Base-by-base conservation (phyloP, 30 jellyfish, hydroid and myxozoan species). In the Turritopsis rubra region DNA sequence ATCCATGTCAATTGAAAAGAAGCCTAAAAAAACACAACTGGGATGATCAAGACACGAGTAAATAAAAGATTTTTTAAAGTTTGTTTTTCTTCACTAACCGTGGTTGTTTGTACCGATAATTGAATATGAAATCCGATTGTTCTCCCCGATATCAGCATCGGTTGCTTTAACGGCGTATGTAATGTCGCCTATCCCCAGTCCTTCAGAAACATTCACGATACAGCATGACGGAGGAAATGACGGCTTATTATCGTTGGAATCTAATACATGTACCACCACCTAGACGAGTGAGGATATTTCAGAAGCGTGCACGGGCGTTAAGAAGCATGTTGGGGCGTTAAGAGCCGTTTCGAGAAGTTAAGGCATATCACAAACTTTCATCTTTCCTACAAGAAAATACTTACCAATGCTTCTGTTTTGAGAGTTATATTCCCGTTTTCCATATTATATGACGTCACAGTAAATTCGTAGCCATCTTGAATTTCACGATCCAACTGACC, bases 401-500 rank as follows among this genome's bases (percentile, higher is more conserved):
- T 3, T 41, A 41, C 60, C 60, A 13, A 41, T 3, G 60, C 60
- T 13, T 41, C 60, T 41, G 60, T 3, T 41, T 41, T 5, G 5
- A 41, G 60, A 41, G 60, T 3, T 13, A 41, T 41, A 41, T 41
- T 41, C 0, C 66, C 83, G 22, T 74, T 74, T 0, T 74, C 72
- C 71, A 30, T 16, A 74, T 74, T 74, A 22, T 25, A 16, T 25
- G 83, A 73, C 22, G 18, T 74, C 83, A 74, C 83, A 9, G 18
- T 16, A n/a, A 74, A 25, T 18, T 21, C 66, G 21, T 74, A 74
- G 0, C 25, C 16, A 74, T 27, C 54, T 41, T 26, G 52, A 1
- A 21, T 9, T 72, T 74, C 83, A 8, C 83, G 73, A 22, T 74
- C 83, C 22, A 74, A 74, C 25, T 26, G 66, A 7, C 41, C 41